phyloP scores from a whole-genome alignment of 2,113 vertebrate genomes.

The Pao palembangensis region DNA sequence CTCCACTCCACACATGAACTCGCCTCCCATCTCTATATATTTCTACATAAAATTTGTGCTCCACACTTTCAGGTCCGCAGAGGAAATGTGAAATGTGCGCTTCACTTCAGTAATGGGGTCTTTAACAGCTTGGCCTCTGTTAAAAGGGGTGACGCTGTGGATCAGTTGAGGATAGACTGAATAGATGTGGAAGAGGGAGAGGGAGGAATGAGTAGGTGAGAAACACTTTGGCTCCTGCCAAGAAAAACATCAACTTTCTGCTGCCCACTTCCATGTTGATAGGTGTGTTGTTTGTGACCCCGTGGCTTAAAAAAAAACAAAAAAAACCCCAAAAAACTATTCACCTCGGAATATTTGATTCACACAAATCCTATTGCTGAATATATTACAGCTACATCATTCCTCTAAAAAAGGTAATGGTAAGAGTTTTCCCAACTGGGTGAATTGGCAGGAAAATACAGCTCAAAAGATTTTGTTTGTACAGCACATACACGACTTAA shows the following conservation, averaged over 20 bases:
- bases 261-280: slow-evolving; percentile 22
- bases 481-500: slow-evolving; percentile 5
- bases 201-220: slow-evolving; percentile 1
- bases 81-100: slow-evolving; percentile 64
- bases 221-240: slow-evolving; percentile 47
- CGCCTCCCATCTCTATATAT: slow-evolving; percentile 57
- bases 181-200: slow-evolving; percentile 39
- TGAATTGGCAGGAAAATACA: slow-evolving; percentile 9
- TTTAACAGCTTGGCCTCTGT: slow-evolving; percentile 75
- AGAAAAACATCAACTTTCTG: slow-evolving; percentile 58
- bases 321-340: slow-evolving; percentile 1
- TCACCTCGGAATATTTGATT: slow-evolving; percentile 20
- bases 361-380: slow-evolving; percentile 22
- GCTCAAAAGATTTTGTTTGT: slow-evolving; percentile 4
- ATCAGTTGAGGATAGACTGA: slow-evolving; percentile 59
- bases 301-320: slow-evolving; percentile 25
- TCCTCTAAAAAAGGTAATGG: slow-evolving; percentile 4
- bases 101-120: slow-evolving; percentile 72
- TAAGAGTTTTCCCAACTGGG: slow-evolving; percentile 3
- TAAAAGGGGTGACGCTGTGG: slow-evolving; percentile 73
- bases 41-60: slow-evolving; percentile 68
- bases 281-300: slow-evolving; percentile 29
- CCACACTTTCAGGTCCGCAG: slow-evolving; percentile 54
- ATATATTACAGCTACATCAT: slow-evolving; percentile 3
- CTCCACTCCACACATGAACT: slow-evolving; percentile 57